Evolutionary conservation across 2,888 invertebrate genomes (phyloP), one percentile per base, ranked within the genome.

Genomic region (Calliscelio sp.): DNA sequence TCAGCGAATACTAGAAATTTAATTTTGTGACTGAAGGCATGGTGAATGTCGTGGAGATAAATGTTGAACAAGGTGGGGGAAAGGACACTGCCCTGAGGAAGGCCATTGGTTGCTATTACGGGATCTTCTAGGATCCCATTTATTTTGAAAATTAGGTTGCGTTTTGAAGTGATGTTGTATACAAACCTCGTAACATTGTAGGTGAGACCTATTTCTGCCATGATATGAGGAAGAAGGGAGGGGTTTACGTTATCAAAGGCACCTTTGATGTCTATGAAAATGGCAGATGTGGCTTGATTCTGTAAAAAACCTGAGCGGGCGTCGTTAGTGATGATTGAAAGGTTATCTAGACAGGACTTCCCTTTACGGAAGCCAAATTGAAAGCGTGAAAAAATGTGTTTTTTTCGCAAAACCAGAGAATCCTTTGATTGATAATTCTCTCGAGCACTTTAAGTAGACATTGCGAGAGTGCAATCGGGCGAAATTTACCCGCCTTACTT

Each of bases 1-100:
- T 61, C 61, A 2, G 61, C 61, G 44, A 22, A 61, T 4, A 61
- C 24, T 2, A 61, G n/a, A 16, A 3, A 24, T 61, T 61, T 61
- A 11, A 18, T n/a, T n/a, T 61, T 14, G 4, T 5, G 20, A 5
- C 18, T n/a, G 11, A 61, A 61, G 7, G 18, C 11, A 6, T 11
- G 10, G 14, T 7, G 0, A 16, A 61, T 61, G 11, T 61, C 22
- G 11, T 61, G 61, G 8, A 61, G 18, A 20, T 20, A 61, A 18
- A 61, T 8, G 22, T 61, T 61, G 16, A 57, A 57, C 1, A 57
- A 35, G 8, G 57, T 57, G 5, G 57, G 57, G 18, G 49, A 28
- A 6, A 28, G 28, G 4, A 28, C 28, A 8, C 28, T 28, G 4
- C 28, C 28, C 8, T 28, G 28, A 4, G 28, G 24, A 41, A 41